Evolutionary conservation across 1,140 invertebrate species (phyloP), one percentile per base, ranked within the genome.

Genomic region (Mactra quadrangularis): DNA sequence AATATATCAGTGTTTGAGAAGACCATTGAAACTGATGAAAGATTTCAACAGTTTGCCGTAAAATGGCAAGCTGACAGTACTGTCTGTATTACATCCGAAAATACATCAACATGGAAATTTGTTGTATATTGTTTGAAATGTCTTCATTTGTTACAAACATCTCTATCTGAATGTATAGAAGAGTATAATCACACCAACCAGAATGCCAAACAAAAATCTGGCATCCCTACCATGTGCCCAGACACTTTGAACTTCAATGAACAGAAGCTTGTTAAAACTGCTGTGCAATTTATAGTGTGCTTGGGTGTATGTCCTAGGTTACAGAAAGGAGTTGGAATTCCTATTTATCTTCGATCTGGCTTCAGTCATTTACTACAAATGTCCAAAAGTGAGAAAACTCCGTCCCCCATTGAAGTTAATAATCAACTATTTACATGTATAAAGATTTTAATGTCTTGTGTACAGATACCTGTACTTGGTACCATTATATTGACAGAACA

Each of bases 271-370:
- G 71, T 94, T 19, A 77, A 85, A 52, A 90, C 88, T 47, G 88
- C 87, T 62, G 74, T 95, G 50, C 94, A 96, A 91, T 92, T 96
- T 79, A 88, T 95, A 75, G 92, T 95, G 9, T 94, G 94, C 45
- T 91, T 96, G 59, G 96, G 96, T 76, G 94, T 96, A 52, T 92
- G 94, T 66, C 94, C 94, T 52, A 95, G 94, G 88, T 88, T 96
- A 13, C 89, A 95, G 76, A 94, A 95, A 55, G 95, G 95, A 3
- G 89, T 97, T 70, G 96, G 96, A 11, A 91, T 95, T 72, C 93
- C 94, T 35, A 25, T 91, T n/a, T 83, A 91, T 35, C 81, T 85
- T 55, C 84, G 92, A 60, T 84, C 90, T 13, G 83, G 82, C 19
- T 91, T 85, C 81, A 77, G 81, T 35, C 17, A 17, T 3, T 62